Conservation (phyloP, 1,140 invertebrate species). For the Ooceraea biroi region DNA sequence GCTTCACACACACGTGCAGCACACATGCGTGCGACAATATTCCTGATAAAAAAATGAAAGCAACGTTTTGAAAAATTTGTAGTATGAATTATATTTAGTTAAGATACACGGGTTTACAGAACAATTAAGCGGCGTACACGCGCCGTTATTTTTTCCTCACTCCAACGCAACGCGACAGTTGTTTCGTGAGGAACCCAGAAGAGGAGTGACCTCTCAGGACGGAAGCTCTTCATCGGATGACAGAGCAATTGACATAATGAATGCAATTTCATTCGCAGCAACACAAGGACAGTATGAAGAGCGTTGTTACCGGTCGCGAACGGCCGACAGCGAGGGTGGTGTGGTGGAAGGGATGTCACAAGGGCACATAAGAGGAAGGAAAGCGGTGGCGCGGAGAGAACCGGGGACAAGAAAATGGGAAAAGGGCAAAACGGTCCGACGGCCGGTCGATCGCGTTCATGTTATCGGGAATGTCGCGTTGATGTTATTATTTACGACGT, state of each 20-base stretch:
- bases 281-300: conserved; percentile 58
- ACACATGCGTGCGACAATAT: no score
- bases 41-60: no score
- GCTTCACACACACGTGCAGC: no score
- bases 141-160: background rate
- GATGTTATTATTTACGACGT: conserved; percentile 77
- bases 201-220: conserved; percentile 59
- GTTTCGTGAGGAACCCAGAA: conserved; percentile 52
- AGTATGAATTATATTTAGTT: no score
- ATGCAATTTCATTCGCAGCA: conserved; percentile 75
- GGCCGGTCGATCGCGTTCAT: conserved; percentile 68
- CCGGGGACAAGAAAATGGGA: background rate
- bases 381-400: conserved; percentile 1
- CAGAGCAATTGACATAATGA: conserved; percentile 75
- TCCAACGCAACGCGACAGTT: background rate
- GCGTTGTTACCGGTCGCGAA: conserved; percentile 70
- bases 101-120: no score
- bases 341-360: conserved; percentile 7
- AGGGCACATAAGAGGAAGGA: conserved; percentile 32
- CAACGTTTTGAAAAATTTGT: no score
- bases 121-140: background rate
- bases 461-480: conserved; percentile 73
- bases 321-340: conserved; percentile 61
- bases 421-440: conserved; percentile 6
- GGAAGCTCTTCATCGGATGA: conserved; percentile 70